Conservation (phyloP, 2,888 invertebrate genomes). For the Nemurella pictetii region DNA sequence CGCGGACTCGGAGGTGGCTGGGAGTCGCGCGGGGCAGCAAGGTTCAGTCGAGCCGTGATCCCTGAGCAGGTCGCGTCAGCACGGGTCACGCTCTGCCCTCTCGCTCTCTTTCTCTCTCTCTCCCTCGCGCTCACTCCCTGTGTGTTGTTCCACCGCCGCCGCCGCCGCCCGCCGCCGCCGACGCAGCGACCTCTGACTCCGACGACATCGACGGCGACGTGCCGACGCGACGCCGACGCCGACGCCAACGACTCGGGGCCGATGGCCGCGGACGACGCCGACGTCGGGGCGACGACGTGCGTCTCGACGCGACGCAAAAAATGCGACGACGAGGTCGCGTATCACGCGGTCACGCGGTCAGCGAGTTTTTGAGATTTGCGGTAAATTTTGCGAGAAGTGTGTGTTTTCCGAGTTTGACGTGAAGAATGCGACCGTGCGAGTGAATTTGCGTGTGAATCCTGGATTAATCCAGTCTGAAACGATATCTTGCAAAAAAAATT, state of each 20-base stretch:
- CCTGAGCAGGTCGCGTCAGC: neutral
- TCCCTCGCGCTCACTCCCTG: neutral
- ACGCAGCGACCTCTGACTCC: neutral
- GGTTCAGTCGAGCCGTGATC: neutral
- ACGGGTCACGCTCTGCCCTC: neutral
- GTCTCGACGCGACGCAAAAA: too few relatives aligned
- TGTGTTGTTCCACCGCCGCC: neutral
- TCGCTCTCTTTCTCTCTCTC: neutral
- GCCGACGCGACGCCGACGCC: neutral
- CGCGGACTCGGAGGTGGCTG: conserved; percentile 41
- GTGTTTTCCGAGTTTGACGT: too few relatives aligned
- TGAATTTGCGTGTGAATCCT: too few relatives aligned
- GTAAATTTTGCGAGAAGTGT: too few relatives aligned
- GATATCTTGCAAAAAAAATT: too few relatives aligned
- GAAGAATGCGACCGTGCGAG: too few relatives aligned
- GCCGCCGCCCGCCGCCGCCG: neutral
- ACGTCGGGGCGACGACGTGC: neutral
- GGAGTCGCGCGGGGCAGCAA: neutral
- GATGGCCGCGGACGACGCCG: neutral
- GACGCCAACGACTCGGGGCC: neutral
- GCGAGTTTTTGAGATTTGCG: too few relatives aligned
- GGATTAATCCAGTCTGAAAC: too few relatives aligned
- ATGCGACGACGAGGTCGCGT: too few relatives aligned
- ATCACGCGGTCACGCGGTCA: too few relatives aligned
- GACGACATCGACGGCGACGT: neutral